These are phyloP conservation scores for Otolemur crassicaudatus DNA, from an alignment of 2,797 vertebrate species.

Conservation along the genomic window DNA sequence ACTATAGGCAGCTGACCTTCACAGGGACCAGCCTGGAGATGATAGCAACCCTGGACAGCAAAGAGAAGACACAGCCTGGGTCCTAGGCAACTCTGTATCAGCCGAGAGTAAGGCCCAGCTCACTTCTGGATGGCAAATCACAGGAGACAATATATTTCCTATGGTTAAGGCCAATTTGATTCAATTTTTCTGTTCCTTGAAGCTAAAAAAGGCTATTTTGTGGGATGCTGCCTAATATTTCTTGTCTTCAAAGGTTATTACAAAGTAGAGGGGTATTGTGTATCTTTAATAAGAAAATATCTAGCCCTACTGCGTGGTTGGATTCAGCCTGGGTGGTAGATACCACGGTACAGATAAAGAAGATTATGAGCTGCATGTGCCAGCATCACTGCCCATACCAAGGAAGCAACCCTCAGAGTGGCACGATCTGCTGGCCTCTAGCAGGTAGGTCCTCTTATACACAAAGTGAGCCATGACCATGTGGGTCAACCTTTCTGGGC, in stretches of 20 bases:
- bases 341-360: not conserved
- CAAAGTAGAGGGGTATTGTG: not conserved
- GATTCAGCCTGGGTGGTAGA: not conserved
- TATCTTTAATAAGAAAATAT: not conserved
- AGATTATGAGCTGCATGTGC: not conserved
- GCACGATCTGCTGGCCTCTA: not conserved
- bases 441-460: not conserved
- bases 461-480: not conserved
- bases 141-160: not conserved
- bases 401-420: not conserved
- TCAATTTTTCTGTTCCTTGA: slow-evolving; percentile 22
- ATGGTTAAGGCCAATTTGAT: not conserved
- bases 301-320: not conserved
- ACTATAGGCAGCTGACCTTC: not conserved
- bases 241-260: slow-evolving; percentile 2
- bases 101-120: not conserved
- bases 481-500: not conserved
- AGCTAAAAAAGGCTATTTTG: slow-evolving; percentile 18
- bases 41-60: not conserved
- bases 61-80: not conserved
- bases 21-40: not conserved
- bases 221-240: not conserved
- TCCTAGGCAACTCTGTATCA: not conserved
- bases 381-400: not conserved
- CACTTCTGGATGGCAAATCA: not conserved